Evolutionary conservation across 2,888 invertebrate genomes (phyloP).

Genomic region (Tuta absoluta): DNA sequence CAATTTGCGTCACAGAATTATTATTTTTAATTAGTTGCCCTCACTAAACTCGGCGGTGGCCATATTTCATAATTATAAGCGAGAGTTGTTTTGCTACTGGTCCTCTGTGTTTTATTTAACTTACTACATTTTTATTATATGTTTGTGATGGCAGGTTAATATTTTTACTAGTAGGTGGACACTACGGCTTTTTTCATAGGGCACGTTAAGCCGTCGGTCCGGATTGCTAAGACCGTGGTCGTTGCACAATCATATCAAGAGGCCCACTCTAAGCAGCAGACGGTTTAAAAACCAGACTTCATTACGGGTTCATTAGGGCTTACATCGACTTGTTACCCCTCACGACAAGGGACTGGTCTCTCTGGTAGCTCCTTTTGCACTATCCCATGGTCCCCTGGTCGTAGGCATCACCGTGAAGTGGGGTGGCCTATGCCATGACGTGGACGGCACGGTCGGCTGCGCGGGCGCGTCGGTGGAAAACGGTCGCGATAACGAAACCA

Average conservation of each 20-base stretch:
- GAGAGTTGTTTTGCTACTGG: conserved; percentile 27
- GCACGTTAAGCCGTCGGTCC: no score
- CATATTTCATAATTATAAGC: conserved; percentile 28
- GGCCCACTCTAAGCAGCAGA: no score
- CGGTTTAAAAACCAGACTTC: no score
- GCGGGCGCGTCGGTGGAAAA: conserved; percentile 55
- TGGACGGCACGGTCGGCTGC: conserved; percentile 70
- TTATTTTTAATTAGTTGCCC: conserved; percentile 46
- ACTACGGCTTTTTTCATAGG: no score
- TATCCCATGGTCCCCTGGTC: neutral
- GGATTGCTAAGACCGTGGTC: no score
- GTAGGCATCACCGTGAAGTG: conserved; percentile 70
- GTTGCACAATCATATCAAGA: no score
- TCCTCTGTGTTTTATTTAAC: conserved; percentile 2
- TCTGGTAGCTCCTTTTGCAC: neutral
- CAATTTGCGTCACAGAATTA: conserved; percentile 70
- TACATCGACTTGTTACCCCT: no score
- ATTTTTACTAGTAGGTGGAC: no score
- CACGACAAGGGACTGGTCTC: no score
- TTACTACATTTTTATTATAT: no score
- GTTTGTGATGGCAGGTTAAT: no score
- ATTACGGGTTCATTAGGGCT: no score
- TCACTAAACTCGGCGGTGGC: conserved; percentile 29
- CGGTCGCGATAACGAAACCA: conserved; percentile 51
- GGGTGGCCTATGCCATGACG: conserved; percentile 76